Base-by-base conservation (phyloP, 2,113 vertebrate genomes). In the Myotis brandtii region DNA sequence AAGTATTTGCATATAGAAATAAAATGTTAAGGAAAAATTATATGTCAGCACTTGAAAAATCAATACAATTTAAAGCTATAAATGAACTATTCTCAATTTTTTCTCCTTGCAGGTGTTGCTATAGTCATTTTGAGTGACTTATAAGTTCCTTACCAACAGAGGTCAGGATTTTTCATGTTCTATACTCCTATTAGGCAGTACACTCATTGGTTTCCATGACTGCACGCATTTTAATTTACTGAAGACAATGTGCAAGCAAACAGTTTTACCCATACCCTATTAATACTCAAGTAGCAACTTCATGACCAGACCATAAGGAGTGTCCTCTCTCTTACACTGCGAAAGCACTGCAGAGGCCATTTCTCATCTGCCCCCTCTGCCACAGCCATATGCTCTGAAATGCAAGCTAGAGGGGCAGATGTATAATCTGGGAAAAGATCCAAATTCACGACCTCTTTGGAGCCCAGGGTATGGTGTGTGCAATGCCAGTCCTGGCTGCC, bases 401-500 rank as follows among this genome's bases (percentile, higher is more conserved):
- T 72, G 16, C 93, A 97, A 98, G 93, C 95, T 97, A 96, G 86
- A 96, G 86, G 97, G 97, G 96, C 98, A 98, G 98, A 98, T 98
- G 98, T 95, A 97, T 97, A 96, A 98, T 98, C 98, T 98, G 98
- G 98, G 98, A 98, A 98, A 86, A 72, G 82, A 95, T 98, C 98
- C 98, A 98, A 98, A 97, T 97, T 98, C 95, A 98, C 90, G 98
- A 98, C 98, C 97, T 98, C 96, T 92, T 94, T 97, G 96, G 96
- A 98, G 97, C 70, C 97, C 97, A 66, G 80, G 97, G 93, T 96
- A 97, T 97, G 95, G 83, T 96, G 95, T 80, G 67, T 66, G 83
- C 91, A 94, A 83, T 98, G 95, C 96, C 98, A 98, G 95, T 82
- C 96, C 52, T 95, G 87, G 91, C 93, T 89, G 95, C 93, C 95